Percentiles rank a stretch among this genome's conserved stretches.
Evolutionary conservation across 2,797 vertebrate genomes (phyloP).

Genomic region (Enteromius mattozi): DNA sequence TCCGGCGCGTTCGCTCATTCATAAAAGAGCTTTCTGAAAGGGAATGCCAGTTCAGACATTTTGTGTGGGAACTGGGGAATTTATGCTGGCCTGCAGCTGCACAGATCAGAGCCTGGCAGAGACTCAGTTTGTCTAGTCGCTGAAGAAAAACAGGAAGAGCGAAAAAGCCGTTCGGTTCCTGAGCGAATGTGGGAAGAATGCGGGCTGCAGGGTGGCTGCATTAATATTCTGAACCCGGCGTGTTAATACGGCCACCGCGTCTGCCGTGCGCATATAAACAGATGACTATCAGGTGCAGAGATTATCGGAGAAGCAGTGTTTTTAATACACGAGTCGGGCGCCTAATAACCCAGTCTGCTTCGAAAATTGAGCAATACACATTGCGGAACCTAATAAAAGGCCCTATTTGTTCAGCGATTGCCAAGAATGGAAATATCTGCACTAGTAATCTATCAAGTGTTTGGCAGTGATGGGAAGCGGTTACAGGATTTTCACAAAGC

Average conservation of each 20-base stretch:
- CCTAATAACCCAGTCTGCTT: constrained; percentile 54
- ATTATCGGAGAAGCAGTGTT: constrained; percentile 55
- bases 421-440: constrained; percentile 62
- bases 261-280: not conserved
- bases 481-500: constrained; percentile 63
- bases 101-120: constrained; percentile 63
- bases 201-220: constrained; percentile 42
- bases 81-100: constrained; percentile 64
- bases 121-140: constrained; percentile 64
- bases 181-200: constrained; percentile 61
- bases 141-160: constrained; percentile 68
- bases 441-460: constrained; percentile 62
- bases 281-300: constrained; percentile 55
- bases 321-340: constrained; percentile 54
- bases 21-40: constrained; percentile 63
- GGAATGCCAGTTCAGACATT: constrained; percentile 64
- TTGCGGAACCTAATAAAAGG: constrained; percentile 58
- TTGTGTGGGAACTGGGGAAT: constrained; percentile 62
- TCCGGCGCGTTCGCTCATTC: constrained; percentile 56
- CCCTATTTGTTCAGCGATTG: constrained; percentile 49
- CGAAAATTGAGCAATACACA: constrained; percentile 50
- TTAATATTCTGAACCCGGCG: constrained; percentile 54
- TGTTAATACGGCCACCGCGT: constrained; percentile 25
- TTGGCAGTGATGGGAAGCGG: constrained; percentile 67
- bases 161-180: constrained; percentile 57